Evolutionary conservation across 2,797 vertebrate genomes (phyloP).

Genomic region (Gorsachius magnificus): DNA sequence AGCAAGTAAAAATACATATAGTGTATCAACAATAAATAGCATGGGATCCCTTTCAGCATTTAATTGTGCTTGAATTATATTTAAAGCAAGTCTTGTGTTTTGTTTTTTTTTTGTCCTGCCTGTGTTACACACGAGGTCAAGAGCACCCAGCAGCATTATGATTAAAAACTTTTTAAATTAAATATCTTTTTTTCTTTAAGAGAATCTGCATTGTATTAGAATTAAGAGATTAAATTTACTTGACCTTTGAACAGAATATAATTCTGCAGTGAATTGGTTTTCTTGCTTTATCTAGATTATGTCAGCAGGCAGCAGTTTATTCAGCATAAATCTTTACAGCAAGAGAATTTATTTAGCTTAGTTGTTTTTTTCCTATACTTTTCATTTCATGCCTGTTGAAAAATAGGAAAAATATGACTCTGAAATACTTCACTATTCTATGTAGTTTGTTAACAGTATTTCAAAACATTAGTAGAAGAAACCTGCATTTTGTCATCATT

Average conservation of each 20-base stretch:
- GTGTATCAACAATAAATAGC: not conserved
- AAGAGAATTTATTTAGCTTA: not conserved
- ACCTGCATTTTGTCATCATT: not conserved
- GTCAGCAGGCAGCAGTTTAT: not conserved
- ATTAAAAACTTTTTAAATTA: not conserved
- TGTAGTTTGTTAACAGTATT: not conserved
- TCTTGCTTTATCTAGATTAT: not conserved
- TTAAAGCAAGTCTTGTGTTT: not conserved
- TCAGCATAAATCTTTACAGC: not conserved
- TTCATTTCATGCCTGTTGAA: not conserved
- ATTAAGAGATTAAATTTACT: not conserved
- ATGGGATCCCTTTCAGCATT: not conserved
- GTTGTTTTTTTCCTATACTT: not conserved
- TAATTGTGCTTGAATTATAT: not conserved
- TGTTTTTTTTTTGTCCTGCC: not conserved
- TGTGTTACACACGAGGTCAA: not conserved
- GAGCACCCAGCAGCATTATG: not conserved
- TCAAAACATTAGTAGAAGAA: not conserved
- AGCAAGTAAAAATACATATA: not conserved
- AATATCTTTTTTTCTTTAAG: not conserved
- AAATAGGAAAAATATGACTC: not conserved
- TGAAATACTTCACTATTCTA: not conserved
- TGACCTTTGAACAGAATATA: not conserved
- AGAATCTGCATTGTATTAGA: not conserved
- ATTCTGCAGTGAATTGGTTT: not conserved